phyloP scores from a whole-genome alignment of 2,113 vertebrate genomes.

The Oncorhynchus mykiss region DNA sequence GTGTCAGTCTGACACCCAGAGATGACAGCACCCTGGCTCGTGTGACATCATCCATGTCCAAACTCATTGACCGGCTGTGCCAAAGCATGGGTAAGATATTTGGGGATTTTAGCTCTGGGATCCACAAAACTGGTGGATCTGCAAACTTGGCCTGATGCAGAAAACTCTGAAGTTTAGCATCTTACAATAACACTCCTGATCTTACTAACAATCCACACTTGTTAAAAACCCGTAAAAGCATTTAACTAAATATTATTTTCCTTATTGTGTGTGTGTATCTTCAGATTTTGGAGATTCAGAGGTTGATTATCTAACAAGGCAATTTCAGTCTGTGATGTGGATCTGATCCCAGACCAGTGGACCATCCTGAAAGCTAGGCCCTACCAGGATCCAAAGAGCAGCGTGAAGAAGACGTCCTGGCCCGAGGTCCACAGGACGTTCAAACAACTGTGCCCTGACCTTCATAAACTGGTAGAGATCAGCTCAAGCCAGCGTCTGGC shows the following conservation, averaged over 20 bases:
- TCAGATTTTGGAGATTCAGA: background rate
- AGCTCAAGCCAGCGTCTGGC: too few relatives aligned
- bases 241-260: background rate
- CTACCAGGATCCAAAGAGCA: conserved; percentile 66
- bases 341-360: conserved; percentile 62
- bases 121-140: too few relatives aligned
- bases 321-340: background rate
- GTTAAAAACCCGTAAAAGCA: background rate
- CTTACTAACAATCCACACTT: background rate
- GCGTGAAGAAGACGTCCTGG: conserved; percentile 57
- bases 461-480: conserved; percentile 39
- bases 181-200: background rate
- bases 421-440: conserved; percentile 64
- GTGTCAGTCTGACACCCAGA: too few relatives aligned
- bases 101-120: background rate
- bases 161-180: too few relatives aligned
- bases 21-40: background rate
- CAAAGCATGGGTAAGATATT: background rate
- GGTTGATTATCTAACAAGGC: background rate
- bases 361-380: conserved; percentile 66
- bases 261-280: background rate
- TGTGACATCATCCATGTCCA: background rate
- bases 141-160: too few relatives aligned
- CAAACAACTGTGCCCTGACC: conserved; percentile 64
- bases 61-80: background rate